Evolutionary conservation across 2,888 invertebrate genomes (phyloP).

Genomic region (Oegoconia quadripuncta): DNA sequence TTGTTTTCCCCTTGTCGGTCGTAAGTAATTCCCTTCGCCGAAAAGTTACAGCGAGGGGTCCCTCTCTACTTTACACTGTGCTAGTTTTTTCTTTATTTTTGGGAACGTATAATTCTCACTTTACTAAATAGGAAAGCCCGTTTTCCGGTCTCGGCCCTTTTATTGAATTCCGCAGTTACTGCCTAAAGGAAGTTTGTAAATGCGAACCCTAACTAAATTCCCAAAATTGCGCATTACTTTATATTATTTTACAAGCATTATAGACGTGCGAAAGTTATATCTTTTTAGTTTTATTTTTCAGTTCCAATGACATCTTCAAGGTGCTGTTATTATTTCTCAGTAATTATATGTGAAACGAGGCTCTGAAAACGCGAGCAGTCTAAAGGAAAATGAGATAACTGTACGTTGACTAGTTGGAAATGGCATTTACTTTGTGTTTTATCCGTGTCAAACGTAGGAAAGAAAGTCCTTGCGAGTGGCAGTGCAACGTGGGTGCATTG

Average conservation of each 20-base stretch:
- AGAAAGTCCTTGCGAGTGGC: constrained; percentile 60
- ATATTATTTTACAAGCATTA: constrained; percentile 1
- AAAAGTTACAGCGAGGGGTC: constrained; percentile 59
- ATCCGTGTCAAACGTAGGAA: constrained; percentile 56
- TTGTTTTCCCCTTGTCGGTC: constrained; percentile 62
- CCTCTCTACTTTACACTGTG: constrained; percentile 54
- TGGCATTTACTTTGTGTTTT: constrained; percentile 56
- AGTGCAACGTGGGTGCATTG: constrained; percentile 56
- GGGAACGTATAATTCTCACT: constrained; percentile 68
- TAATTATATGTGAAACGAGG: neutral
- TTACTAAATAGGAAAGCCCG: constrained; percentile 53
- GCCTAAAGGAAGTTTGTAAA: constrained; percentile 51
- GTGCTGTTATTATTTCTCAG: neutral
- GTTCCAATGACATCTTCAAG: no score
- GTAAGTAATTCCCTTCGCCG: constrained; percentile 62
- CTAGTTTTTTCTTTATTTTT: constrained; percentile 51
- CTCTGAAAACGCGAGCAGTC: constrained; percentile 15
- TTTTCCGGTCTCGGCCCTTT: constrained; percentile 51
- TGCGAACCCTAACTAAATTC: constrained; percentile 53
- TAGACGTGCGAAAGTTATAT: neutral
- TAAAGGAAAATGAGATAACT: constrained; percentile 27
- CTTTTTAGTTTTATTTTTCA: no score
- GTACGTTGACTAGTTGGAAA: constrained; percentile 39
- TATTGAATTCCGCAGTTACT: constrained; percentile 70
- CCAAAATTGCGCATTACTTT: constrained; percentile 34